Percentiles rank a stretch among this genome's conserved stretches.
Evolutionary conservation across 2,113 vertebrate genomes (phyloP).

Genomic region (Neotoma lepida): DNA sequence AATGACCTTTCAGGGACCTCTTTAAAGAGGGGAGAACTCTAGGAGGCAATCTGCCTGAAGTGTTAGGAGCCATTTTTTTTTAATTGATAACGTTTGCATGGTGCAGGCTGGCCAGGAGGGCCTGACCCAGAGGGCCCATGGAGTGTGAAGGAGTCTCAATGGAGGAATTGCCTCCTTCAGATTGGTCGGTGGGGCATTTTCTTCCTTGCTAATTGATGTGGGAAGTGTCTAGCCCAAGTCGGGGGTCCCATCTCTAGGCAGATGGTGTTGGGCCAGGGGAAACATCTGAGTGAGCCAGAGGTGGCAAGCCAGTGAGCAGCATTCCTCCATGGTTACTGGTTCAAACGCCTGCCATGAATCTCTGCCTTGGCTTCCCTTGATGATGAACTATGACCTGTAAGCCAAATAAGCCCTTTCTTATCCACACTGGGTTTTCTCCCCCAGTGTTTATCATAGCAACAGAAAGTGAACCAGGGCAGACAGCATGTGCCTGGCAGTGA

Average conservation of each 20-base stretch:
- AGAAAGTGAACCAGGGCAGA: neutral
- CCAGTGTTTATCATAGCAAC: neutral
- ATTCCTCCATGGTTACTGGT: neutral
- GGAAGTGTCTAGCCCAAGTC: neutral
- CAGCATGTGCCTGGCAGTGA: neutral
- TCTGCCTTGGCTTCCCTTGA: neutral
- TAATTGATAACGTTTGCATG: neutral
- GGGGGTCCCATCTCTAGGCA: neutral
- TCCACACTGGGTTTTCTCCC: rapidly evolving
- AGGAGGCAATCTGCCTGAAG: neutral
- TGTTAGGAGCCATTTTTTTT: no score
- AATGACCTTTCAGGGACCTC: neutral
- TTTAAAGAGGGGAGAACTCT: neutral
- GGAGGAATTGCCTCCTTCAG: neutral
- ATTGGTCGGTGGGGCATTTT: neutral
- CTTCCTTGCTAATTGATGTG: neutral
- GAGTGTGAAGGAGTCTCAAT: neutral
- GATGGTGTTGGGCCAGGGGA: neutral
- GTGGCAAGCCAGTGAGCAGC: neutral
- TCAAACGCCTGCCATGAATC: neutral
- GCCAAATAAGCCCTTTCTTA: neutral
- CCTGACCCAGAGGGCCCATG: neutral
- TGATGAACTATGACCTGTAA: neutral
- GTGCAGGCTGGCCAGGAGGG: no score
- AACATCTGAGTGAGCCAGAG: neutral